Evolutionary conservation across 2,113 vertebrate species (phyloP).

Genomic region (Hyaena hyaena): DNA sequence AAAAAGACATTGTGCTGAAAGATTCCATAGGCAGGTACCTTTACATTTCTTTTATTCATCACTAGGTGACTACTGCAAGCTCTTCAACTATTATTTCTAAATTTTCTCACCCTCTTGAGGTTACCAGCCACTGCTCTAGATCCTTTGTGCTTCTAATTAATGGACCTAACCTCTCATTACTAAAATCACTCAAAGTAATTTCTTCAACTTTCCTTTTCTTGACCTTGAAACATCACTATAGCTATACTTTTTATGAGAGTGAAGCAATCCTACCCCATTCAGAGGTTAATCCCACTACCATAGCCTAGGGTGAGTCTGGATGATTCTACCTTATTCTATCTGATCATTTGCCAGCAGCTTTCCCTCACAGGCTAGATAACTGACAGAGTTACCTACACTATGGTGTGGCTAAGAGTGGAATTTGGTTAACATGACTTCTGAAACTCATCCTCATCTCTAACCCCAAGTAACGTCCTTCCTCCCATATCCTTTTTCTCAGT

Average conservation of each 20-base stretch:
- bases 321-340: not conserved
- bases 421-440: not conserved
- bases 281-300: not conserved
- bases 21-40: conserved; percentile 23
- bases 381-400: not conserved
- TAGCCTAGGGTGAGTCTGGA: not conserved
- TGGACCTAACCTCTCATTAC: not conserved
- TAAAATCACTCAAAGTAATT: not conserved
- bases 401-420: not conserved
- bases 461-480: not conserved
- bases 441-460: not conserved
- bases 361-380: not conserved
- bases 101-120: not conserved
- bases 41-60: conserved; percentile 46
- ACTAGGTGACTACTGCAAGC: not conserved
- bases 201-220: not conserved
- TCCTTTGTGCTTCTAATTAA: not conserved
- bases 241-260: not conserved
- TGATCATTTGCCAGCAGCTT: not conserved
- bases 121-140: not conserved
- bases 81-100: conserved; percentile 24
- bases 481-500: not conserved
- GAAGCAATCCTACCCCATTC: not conserved
- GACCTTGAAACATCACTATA: not conserved
- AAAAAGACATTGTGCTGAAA: conserved; percentile 43